Base-by-base conservation (phyloP, 2,888 invertebrate genomes). In the Nemurella pictetii region DNA sequence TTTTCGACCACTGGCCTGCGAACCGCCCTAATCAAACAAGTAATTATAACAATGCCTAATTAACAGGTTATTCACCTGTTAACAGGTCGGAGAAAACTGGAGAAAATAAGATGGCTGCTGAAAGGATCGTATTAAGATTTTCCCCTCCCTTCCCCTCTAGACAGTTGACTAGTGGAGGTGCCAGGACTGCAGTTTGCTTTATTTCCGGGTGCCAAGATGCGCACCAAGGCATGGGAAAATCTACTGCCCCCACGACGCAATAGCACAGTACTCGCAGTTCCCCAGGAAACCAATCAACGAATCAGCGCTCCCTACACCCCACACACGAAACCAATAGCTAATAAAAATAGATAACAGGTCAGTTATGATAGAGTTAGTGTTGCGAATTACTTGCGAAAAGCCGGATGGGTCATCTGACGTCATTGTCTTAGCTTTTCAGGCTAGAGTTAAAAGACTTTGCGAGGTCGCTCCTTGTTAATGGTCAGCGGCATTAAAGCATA, bases 1-100 rank as follows among this genome's bases (percentile, higher is more conserved):
- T 32, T 80, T 28, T 84, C 83, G 85, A 86, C 85, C 91, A 92
- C 90, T 91, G 91, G 91, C 91, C 91, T 91, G 91, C 90, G 89
- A 85, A 89, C 55, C 20, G 9, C 5, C 20, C 55, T 55, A 55
- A n/a, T 55, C 15, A 55, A 55, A 55, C 55, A 7, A 55, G 9
- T 55, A 7, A 7, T 55, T 55, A 55, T 20, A 55, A 55, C 55
- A 55, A 55, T 55, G 20, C 55, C 15, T 12, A 55, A 55, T 55
- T 55, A 55, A 55, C 9, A 55, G 55, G 55, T 55, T 55, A 20
- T 55, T 55, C 55, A 55, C 55, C 55, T 55, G 55, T 55, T 55
- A 20, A 7, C 9, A 20, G 55, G 9, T 89, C 89, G 90, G 72
- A n/a, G n/a, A n/a, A n/a, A 2, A 12, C 55, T 55, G 55, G 55